Base-by-base conservation (phyloP, 2,797 vertebrate genomes). In the Sebastes matsubarae region DNA sequence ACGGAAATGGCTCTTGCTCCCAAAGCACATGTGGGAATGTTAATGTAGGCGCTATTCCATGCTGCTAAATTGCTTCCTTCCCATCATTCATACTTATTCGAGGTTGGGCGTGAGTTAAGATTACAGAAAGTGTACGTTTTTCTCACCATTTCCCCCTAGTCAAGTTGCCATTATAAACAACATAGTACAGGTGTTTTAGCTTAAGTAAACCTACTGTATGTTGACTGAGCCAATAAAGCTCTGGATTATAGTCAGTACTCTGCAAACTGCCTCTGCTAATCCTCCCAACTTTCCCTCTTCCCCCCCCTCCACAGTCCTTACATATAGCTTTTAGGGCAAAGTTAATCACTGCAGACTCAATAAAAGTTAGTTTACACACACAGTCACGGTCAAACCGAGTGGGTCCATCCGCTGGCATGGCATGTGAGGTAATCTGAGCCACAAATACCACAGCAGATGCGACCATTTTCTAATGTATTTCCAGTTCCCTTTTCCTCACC, bases 391-490 rank as follows among this genome's bases (percentile, higher is more conserved):
- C 68, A 77, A 68, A 79, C 68, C 55, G 22, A 63, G 63, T 46
- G 60, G 76, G 25, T n/a, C 65, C 58, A 54, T 77, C 72, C 46
- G 4, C 59, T 25, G 46, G 64, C 42, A 22, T 70, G 82, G 77
- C 81, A 79, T 88, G 77, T 58, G 80, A 83, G 69, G 83, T 81
- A 90, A 92, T 85, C 63, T 60, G 86, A 89, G 72, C 81, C 77
- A 36, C 71, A 24, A 77, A 88, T 76, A 79, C 91, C 80, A 79
- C 78, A 84, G 76, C 81, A 60, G 34, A 87, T 75, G 72, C 85
- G 72, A 86, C 82, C 60, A 22, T 87, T 83, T 91, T 90, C 86
- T 84, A 82, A 92, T 89, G 92, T 89, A 90, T 91, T 91, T 88
- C 90, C 89, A 84, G 71, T 74, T 87, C 79, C 61, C 79, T 64